A percentile compares a stretch with the other conserved stretches of the same genome.
These are phyloP conservation scores for Ceratoteleas bidentatus DNA, from an alignment of 1,140 invertebrate species.

Conservation along the genomic window DNA sequence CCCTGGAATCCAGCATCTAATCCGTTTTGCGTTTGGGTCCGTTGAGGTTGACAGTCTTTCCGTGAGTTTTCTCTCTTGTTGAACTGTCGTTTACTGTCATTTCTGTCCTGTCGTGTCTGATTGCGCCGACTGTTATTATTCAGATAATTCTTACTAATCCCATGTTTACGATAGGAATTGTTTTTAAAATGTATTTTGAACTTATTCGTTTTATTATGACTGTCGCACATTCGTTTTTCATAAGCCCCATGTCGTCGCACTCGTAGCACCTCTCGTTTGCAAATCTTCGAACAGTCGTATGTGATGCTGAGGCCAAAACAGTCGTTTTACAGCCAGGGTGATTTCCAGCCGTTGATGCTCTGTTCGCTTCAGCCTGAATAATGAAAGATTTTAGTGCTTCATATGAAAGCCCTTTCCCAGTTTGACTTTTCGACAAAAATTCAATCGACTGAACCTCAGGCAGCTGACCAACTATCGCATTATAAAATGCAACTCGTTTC, in stretches of 20 bases:
- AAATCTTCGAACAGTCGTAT: neutral
- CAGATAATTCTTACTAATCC: neutral
- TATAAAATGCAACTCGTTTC: constrained; percentile 7
- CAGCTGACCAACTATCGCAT: neutral
- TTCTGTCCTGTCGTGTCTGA: neutral
- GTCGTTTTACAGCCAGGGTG: neutral
- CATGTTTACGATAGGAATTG: neutral
- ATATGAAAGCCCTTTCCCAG: neutral
- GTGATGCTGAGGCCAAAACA: neutral
- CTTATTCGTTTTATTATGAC: neutral
- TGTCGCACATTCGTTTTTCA: constrained; percentile 2
- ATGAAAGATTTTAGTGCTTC: constrained; percentile 9
- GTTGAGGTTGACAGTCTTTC: too few relatives aligned
- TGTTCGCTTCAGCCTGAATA: neutral
- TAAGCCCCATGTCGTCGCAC: neutral
- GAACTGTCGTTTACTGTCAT: neutral
- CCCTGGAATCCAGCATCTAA: neutral
- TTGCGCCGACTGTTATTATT: neutral
- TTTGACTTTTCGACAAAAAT: neutral
- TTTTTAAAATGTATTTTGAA: neutral
- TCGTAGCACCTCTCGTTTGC: constrained; percentile 8
- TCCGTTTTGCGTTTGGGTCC: too few relatives aligned
- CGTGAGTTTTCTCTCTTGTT: too few relatives aligned
- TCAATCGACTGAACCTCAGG: constrained; percentile 4
- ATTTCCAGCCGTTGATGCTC: neutral